These are phyloP conservation scores for Protaetia brevitarsis DNA, from an alignment of 1,140 invertebrate genomes.

Conservation along the genomic window DNA sequence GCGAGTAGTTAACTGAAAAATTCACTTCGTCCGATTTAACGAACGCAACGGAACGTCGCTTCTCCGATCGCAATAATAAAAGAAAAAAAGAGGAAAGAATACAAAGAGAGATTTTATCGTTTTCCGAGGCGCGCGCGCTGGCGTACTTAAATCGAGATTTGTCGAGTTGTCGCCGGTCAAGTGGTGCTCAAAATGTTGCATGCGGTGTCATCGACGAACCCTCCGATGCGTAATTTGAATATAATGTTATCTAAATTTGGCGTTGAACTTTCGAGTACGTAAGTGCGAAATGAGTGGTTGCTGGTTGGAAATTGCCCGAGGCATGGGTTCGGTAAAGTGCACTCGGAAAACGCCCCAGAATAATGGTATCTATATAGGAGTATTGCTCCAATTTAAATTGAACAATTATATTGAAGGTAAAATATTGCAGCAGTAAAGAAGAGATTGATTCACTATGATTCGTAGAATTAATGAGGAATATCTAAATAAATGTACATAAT, in stretches of 20 bases:
- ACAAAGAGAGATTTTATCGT: conserved; percentile 15
- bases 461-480: no score
- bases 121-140: neutral
- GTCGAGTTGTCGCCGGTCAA: conserved; percentile 29
- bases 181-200: conserved; percentile 29
- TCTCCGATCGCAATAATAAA: no score
- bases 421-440: no score
- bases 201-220: conserved; percentile 28
- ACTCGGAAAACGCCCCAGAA: no score
- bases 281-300: conserved; percentile 2
- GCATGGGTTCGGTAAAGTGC: no score
- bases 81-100: neutral
- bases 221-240: conserved; percentile 29
- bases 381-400: no score
- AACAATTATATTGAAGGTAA: no score
- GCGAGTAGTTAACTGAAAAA: conserved; percentile 11
- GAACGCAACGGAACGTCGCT: neutral
- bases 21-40: neutral
- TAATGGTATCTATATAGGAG: no score
- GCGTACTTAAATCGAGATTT: conserved; percentile 29
- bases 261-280: neutral
- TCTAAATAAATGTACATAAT: no score
- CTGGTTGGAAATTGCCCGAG: no score
- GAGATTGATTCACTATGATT: no score
- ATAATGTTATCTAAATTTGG: conserved; percentile 33